These are phyloP conservation scores for Nycticebus coucang DNA, from an alignment of 2,113 vertebrate genomes.

Conservation along the genomic window DNA sequence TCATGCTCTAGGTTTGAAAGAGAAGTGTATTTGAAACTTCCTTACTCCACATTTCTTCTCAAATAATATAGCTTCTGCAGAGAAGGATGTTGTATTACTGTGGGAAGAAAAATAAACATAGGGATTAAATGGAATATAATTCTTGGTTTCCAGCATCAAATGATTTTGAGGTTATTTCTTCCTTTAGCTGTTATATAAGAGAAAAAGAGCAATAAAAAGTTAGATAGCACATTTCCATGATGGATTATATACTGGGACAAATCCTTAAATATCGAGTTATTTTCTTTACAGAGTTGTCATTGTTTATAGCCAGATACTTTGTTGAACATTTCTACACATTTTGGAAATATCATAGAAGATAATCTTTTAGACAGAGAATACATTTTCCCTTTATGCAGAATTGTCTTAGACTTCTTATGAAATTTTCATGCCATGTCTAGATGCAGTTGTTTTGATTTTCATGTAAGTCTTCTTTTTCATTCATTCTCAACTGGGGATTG, in stretches of 20 bases:
- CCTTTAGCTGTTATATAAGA: conserved; percentile 37
- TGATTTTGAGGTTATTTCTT: conserved; percentile 67
- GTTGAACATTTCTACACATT: background rate
- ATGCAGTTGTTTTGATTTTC: background rate
- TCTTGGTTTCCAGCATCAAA: conserved; percentile 50
- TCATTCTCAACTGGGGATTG: background rate
- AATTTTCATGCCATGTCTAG: background rate
- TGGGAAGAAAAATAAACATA: conserved; percentile 59
- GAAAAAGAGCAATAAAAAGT: conserved; percentile 55
- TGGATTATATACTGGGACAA: conserved; percentile 50
- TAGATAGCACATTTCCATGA: conserved; percentile 28
- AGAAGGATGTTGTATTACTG: conserved; percentile 51
- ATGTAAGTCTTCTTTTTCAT: background rate
- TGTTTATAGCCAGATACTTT: conserved; percentile 38
- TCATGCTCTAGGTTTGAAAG: conserved; percentile 36
- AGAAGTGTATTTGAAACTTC: conserved; percentile 18
- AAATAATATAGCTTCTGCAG: conserved; percentile 44
- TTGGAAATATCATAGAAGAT: conserved; percentile 10
- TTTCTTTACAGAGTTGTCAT: conserved; percentile 43
- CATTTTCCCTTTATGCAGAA: background rate
- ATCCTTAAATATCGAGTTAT: conserved; percentile 37
- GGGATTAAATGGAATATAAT: conserved; percentile 20
- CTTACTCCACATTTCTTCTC: conserved; percentile 31
- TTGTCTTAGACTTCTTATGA: background rate
- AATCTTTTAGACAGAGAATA: background rate